phyloP scores from a whole-genome alignment of 2,888 invertebrate genomes.

The Azorinus chamasolen region DNA sequence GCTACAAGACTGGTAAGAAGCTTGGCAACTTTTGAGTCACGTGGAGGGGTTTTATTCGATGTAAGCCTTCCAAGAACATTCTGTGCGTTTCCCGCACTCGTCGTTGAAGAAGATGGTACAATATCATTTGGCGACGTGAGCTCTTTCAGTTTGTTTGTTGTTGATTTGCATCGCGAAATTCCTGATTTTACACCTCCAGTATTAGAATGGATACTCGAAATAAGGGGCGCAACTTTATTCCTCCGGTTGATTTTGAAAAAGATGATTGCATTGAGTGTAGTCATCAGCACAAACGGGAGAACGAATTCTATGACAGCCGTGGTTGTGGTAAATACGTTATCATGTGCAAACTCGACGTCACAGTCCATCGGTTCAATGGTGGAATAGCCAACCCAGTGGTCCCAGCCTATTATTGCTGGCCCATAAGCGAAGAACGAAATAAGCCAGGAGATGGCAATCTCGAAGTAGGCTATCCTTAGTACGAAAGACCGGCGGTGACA shows the following conservation, averaged over 20 bases:
- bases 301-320: slow-evolving; percentile 72
- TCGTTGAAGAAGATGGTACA: no score
- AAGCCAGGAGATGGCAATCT: slow-evolving; percentile 67
- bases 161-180: neutral
- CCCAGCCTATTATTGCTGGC: slow-evolving; percentile 74
- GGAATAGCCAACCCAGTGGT: slow-evolving; percentile 66
- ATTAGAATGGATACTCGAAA: no score
- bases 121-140: no score
- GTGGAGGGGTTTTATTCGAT: no score
- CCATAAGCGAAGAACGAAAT: slow-evolving; percentile 66
- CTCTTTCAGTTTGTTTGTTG: neutral
- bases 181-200: slow-evolving; percentile 28
- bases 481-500: no score
- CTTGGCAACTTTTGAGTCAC: slow-evolving; percentile 62
- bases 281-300: slow-evolving; percentile 61
- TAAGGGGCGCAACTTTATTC: neutral
- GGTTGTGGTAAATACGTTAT: slow-evolving; percentile 61
- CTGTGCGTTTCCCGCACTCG: no score
- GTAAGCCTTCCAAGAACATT: neutral
- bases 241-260: slow-evolving; percentile 67
- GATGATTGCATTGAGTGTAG: slow-evolving; percentile 63
- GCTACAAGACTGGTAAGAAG: slow-evolving; percentile 66
- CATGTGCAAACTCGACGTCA: slow-evolving; percentile 71
- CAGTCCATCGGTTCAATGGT: slow-evolving; percentile 65
- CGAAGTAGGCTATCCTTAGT: slow-evolving; percentile 43